Percentiles rank a stretch among this genome's conserved stretches.
Evolutionary conservation across 92 coral and sea anemone species (phyloP).

Genomic region (Heliopora coerulea): DNA sequence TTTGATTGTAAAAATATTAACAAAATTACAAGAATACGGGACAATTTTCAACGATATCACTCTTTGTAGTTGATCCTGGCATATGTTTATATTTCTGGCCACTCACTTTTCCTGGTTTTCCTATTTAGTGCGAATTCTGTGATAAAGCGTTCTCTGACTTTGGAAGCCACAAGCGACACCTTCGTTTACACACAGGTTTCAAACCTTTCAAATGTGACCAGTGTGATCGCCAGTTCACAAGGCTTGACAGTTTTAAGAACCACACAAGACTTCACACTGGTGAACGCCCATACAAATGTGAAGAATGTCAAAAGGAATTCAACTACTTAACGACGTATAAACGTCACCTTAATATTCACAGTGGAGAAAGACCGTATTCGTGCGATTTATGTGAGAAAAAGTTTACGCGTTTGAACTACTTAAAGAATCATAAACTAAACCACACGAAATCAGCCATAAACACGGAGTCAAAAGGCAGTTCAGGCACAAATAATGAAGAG

Average conservation of each 20-base stretch:
- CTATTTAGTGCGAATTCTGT: conserved; percentile 80
- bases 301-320: conserved; percentile 88
- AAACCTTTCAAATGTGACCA: conserved; percentile 90
- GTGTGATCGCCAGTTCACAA: conserved; percentile 86
- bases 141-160: conserved; percentile 89
- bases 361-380: conserved; percentile 91
- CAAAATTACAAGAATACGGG: too few species aligned
- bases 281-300: conserved; percentile 95
- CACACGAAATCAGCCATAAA: conserved; percentile 53
- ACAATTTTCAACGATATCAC: too few species aligned
- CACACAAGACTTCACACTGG: conserved; percentile 92
- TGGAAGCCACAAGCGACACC: conserved; percentile 96
- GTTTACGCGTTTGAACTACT: conserved; percentile 88
- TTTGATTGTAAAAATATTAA: too few species aligned
- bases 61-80: too few species aligned
- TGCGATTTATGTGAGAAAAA: conserved; percentile 89
- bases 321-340: conserved; percentile 97
- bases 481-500: conserved; percentile 39
- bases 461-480: conserved; percentile 42
- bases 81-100: too few species aligned
- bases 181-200: conserved; percentile 93
- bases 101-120: background rate
- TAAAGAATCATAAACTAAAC: conserved; percentile 85
- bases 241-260: conserved; percentile 94
- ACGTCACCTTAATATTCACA: conserved; percentile 96